Conservation (phyloP, 2,888 invertebrate genomes). For the Calameuta pallipes region DNA sequence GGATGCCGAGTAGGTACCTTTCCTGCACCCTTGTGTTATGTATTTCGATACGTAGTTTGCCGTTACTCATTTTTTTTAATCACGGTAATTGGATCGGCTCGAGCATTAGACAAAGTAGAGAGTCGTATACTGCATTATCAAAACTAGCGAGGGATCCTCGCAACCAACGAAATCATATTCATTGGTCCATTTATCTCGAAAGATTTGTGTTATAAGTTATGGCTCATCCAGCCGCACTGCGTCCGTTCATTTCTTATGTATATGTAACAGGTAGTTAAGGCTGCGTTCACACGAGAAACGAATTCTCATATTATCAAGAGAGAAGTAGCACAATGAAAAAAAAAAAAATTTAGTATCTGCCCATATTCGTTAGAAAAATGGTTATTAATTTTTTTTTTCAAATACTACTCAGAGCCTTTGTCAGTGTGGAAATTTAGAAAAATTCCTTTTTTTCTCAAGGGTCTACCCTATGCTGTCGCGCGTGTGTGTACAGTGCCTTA, state of each 20-base stretch:
- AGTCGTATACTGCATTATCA: slow-evolving; percentile 9
- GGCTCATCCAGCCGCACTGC: slow-evolving; percentile 21
- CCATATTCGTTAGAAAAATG: neutral
- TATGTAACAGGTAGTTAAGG: slow-evolving; percentile 22
- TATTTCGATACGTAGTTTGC: neutral
- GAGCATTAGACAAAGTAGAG: slow-evolving; percentile 36
- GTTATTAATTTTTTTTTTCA: neutral
- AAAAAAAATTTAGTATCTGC: neutral
- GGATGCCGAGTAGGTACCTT: neutral
- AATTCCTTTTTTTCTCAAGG: neutral
- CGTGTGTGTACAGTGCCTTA: slow-evolving; percentile 21
- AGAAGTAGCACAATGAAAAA: slow-evolving; percentile 13
- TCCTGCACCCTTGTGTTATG: neutral
- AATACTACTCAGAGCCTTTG: neutral
- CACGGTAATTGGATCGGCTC: slow-evolving; percentile 30
- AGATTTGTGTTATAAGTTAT: slow-evolving; percentile 35
- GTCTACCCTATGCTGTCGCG: neutral
- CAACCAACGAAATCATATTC: slow-evolving; percentile 38
- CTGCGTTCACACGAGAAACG: slow-evolving; percentile 17
- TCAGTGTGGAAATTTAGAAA: neutral
- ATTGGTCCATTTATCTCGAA: slow-evolving; percentile 42
- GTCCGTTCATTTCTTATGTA: slow-evolving; percentile 18
- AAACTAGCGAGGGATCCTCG: slow-evolving; percentile 21
- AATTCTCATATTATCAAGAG: neutral
- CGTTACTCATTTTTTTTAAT: neutral